Conservation (phyloP, 2,888 invertebrate genomes). For the Notodonta dromedarius region DNA sequence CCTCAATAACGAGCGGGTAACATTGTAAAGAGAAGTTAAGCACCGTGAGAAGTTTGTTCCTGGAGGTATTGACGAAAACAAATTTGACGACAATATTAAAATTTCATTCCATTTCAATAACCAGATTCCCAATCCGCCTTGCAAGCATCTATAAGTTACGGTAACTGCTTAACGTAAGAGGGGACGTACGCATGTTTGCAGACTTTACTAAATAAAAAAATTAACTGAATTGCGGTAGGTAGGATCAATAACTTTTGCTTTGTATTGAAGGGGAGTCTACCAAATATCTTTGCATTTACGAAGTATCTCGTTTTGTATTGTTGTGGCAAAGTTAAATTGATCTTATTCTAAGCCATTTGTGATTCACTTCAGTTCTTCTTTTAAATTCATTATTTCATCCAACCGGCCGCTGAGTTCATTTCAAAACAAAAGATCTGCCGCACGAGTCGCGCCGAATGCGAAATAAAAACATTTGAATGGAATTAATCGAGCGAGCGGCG, state of each 20-base stretch:
- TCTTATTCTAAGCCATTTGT: no score
- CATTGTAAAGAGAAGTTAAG: background rate
- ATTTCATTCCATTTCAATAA: background rate
- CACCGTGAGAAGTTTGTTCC: background rate
- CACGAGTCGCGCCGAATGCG: background rate
- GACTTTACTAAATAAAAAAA: no score
- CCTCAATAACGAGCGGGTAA: conserved; percentile 1
- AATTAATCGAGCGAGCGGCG: conserved; percentile 18
- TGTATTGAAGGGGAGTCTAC: no score
- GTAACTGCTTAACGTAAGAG: no score
- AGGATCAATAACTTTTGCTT: no score
- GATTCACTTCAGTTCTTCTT: no score
- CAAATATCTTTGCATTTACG: no score
- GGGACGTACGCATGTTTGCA: no score
- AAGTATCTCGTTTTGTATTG: no score
- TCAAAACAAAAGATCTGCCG: background rate
- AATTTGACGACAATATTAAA: background rate
- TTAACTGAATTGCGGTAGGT: no score
- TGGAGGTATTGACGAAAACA: conserved; percentile 1
- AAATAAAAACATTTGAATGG: conserved; percentile 25
- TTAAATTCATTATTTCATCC: conserved; percentile 2
- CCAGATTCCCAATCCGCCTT: background rate
- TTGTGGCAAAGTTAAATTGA: no score
- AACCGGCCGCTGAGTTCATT: background rate
- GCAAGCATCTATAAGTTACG: no score